Evolutionary conservation across 1,140 invertebrate species (phyloP), one percentile per base, ranked within the genome.

Genomic region (Drosophila watanabei): DNA sequence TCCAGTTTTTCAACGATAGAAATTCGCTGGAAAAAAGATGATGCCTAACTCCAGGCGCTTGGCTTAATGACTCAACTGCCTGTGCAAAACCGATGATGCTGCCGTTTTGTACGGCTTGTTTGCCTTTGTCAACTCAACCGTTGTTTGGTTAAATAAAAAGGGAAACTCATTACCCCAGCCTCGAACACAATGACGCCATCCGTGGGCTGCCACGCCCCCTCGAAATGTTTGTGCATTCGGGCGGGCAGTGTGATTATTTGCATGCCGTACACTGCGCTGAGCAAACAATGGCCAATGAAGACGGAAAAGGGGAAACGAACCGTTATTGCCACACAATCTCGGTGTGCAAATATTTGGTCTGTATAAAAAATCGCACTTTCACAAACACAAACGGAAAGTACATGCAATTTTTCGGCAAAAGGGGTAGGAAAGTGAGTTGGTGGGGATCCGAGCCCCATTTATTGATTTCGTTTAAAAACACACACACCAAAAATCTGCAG

Each of bases 241-340:
- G 20, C 65, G 65, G 59, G 41, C 49, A 41, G n/a, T 69, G 39
- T 54, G 63, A 78, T 87, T 87, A 86, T 87, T 87, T 82, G 70
- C 80, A 79, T 79, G 62, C 48, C 68, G 69, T 51, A 32, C 52
- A 51, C 68, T 71, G 64, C 58, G 63, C 51, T 57, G 58, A 24
- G 70, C 72, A 75, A 75, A 75, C 70, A 76, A 60, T 56, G 52
- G 49, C 18, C 41, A 39, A 63, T 41, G 52, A 39, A 57, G 37
- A 54, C 20, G 46, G 39, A 35, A 32, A 58, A 35, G 30, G 66
- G 45, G 54, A 51, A 77, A 59, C 62, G 61, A 59, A 76, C 46
- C 61, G 59, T 79, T 79, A 79, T 80, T 79, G 68, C 80, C 79
- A 88, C 72, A 84, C 84, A 88, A 88, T 89, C 68, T 79, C 80